Evolutionary conservation across 2,888 invertebrate genomes (phyloP), one percentile per base, ranked within the genome.

Genomic region (Xiphydria camelus): DNA sequence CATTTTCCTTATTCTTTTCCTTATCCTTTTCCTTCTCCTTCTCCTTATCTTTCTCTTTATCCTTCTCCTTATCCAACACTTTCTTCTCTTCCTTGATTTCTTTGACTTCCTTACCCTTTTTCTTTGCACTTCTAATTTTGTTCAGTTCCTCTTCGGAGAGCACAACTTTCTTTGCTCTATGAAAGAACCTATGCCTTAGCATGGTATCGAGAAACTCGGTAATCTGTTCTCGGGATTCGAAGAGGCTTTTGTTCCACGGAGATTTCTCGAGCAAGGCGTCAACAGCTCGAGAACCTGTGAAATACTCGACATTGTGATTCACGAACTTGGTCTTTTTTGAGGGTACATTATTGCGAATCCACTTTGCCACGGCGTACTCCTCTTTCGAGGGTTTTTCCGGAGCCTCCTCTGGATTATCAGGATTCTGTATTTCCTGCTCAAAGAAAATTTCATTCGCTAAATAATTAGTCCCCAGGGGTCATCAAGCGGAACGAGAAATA

Each of bases 241-340:
- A 97, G 31, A 90, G 74, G 0, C 88, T 83, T 38, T 85, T 83
- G 47, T 86, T 89, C 86, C 92, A 99, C 73, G 91, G 90, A 1
- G 98, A 98, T 21, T 61, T 67, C 31, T 91, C 89, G 71, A 97
- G 76, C 4, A 99, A 78, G 0, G 88, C 89, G 73, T 98, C 96
- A 9, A 99, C 87, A 1, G 97, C 98, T 74, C 94, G 92, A 51
- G 83, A 79, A 85, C 94, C 93, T 57, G 93, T 93, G 70, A 98
- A 98, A 78, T 96, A 98, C 74, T 95, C 93, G 7, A 98, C 97
- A 76, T 94, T 90, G 75, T 98, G 97, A 69, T 92, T 94, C 38
- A 96, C 82, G 73, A 98, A 94, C 76, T 95, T 96, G 0, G 96
- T 97, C 75, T 92, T 94, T 79, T 97, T 96, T 2, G 89, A 90